Evolutionary conservation across 2,113 vertebrate species (phyloP).

Genomic region (Upupa epops): DNA sequence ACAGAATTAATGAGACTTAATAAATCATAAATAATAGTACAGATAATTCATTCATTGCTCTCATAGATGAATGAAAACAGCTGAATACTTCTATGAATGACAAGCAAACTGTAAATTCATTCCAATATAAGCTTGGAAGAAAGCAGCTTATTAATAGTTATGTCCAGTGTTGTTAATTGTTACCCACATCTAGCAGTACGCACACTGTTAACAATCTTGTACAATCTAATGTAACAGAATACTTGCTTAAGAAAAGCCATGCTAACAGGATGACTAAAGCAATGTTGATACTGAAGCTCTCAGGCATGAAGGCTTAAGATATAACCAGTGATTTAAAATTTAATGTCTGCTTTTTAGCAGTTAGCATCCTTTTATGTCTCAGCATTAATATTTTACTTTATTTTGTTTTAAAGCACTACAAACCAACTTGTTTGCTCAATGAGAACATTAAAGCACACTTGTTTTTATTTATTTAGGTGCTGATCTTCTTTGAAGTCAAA

Average conservation of each 20-base stretch:
- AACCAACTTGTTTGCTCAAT: constrained; percentile 29
- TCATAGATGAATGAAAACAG: background rate
- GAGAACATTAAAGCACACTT: constrained; percentile 49
- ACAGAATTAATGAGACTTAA: background rate
- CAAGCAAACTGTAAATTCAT: background rate
- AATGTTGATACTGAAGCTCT: background rate
- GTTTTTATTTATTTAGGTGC: constrained; percentile 36
- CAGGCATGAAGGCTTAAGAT: background rate
- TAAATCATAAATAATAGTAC: background rate
- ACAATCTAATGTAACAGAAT: background rate
- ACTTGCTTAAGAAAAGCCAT: background rate
- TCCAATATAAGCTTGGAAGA: background rate
- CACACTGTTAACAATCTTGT: background rate
- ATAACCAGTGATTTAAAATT: background rate
- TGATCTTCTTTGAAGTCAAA: constrained; percentile 21
- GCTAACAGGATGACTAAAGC: constrained; percentile 12
- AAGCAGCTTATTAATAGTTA: background rate
- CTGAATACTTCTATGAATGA: background rate
- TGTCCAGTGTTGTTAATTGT: background rate
- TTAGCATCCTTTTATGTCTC: constrained; percentile 26
- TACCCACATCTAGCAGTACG: background rate
- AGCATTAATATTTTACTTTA: constrained; percentile 54
- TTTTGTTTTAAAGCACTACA: constrained; percentile 51
- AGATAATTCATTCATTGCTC: background rate
- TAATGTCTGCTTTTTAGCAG: constrained; percentile 33